These are phyloP conservation scores for Sericinus montela DNA, from an alignment of 2,888 invertebrate genomes.

Conservation along the genomic window DNA sequence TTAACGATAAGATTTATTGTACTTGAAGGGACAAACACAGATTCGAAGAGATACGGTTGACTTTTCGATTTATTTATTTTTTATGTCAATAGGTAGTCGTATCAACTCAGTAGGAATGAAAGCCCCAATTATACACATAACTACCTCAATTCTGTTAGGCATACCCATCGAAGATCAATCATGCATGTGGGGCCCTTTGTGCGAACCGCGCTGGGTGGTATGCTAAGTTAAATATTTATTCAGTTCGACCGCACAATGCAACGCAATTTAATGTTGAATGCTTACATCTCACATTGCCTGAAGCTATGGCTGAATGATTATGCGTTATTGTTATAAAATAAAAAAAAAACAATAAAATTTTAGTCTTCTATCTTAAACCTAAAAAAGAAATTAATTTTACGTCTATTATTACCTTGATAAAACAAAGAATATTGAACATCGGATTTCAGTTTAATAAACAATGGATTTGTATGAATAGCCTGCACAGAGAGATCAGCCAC, in stretches of 20 bases:
- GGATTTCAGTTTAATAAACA: too few species aligned
- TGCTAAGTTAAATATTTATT: constrained; percentile 73
- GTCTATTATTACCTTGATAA: too few species aligned
- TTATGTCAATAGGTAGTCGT: background rate
- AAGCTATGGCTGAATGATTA: constrained; percentile 26
- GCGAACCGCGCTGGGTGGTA: constrained; percentile 67
- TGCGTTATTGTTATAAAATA: background rate
- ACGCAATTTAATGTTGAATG: constrained; percentile 65
- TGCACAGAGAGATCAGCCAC: too few species aligned
- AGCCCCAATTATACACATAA: constrained; percentile 17
- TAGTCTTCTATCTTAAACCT: background rate
- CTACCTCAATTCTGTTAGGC: constrained; percentile 37
- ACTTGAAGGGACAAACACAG: background rate
- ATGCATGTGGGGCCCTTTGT: constrained; percentile 48
- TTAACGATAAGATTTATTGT: background rate
- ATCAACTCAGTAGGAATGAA: constrained; percentile 11
- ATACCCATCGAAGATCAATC: constrained; percentile 71
- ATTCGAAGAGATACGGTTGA: background rate
- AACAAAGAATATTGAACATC: too few species aligned
- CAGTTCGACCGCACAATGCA: constrained; percentile 58
- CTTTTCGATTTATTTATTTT: constrained; percentile 2
- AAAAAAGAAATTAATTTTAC: background rate
- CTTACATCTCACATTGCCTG: constrained; percentile 30
- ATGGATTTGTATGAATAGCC: too few species aligned
- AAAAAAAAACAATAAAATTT: background rate